A percentile compares a stretch with the other conserved stretches of the same genome.
phyloP scores from a whole-genome alignment of 2,888 invertebrate genomes.

The Scaptomyza flava region DNA sequence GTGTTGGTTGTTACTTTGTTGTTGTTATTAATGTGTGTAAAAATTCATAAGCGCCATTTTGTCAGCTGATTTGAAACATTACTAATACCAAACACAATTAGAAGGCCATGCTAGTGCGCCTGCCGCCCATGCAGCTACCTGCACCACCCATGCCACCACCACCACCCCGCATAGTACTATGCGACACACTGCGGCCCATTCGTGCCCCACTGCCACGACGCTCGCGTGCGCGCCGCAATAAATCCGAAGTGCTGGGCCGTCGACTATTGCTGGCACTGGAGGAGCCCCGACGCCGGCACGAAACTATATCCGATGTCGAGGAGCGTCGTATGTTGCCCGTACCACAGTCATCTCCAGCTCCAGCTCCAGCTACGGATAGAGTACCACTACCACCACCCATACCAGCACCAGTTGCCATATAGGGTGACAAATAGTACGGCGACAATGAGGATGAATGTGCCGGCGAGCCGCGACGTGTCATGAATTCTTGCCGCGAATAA shows the following conservation, averaged over 20 bases:
- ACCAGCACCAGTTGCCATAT: conserved; percentile 34
- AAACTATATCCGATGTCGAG: conserved; percentile 84
- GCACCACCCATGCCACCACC: conserved; percentile 69
- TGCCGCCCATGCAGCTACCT: conserved; percentile 71
- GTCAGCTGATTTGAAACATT: conserved; percentile 54
- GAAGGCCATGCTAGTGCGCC: conserved; percentile 84
- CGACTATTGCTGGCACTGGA: conserved; percentile 77
- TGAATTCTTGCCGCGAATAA: conserved; percentile 82
- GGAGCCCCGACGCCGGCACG: conserved; percentile 76
- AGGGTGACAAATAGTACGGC: conserved; percentile 83
- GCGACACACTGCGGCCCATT: conserved; percentile 84
- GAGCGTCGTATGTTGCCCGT: conserved; percentile 82
- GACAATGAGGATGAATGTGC: conserved; percentile 65
- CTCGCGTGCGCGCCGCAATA: conserved; percentile 83
- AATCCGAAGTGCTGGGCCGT: conserved; percentile 83
- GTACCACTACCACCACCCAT: conserved; percentile 6
- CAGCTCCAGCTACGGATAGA: neutral
- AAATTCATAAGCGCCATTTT: conserved; percentile 76
- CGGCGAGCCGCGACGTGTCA: conserved; percentile 70
- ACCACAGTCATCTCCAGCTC: conserved; percentile 36
- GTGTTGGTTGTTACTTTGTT: conserved; percentile 22
- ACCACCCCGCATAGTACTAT: conserved; percentile 75
- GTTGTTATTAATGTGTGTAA: conserved; percentile 28
- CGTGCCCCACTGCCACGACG: conserved; percentile 83
- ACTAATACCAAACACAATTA: conserved; percentile 41